Conservation (phyloP, 2,888 invertebrate genomes). For the Drosophila nr. perissopoda region DNA sequence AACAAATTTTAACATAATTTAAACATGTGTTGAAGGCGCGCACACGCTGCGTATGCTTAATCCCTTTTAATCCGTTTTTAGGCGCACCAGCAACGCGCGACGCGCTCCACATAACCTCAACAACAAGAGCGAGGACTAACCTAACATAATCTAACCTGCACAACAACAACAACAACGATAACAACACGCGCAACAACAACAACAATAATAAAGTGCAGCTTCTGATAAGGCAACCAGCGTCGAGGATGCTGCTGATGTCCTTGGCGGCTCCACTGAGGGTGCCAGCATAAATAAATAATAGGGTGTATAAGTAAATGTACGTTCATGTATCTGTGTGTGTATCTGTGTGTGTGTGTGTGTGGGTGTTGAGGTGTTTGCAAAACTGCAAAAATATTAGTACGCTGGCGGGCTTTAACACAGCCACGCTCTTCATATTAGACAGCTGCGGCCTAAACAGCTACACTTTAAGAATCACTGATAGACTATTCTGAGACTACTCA, state of each 20-base stretch:
- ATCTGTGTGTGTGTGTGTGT: conserved; percentile 9
- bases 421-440: conserved; percentile 25
- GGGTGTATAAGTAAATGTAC: conserved; percentile 47
- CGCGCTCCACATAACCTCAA: conserved; percentile 67
- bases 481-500: neutral
- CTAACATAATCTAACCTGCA: conserved; percentile 57
- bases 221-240: conserved; percentile 58
- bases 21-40: conserved; percentile 73
- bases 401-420: conserved; percentile 41
- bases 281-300: conserved; percentile 68
- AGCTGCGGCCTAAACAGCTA: conserved; percentile 12
- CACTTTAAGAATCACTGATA: neutral
- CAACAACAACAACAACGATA: conserved; percentile 39
- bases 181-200: conserved; percentile 16
- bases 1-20: conserved; percentile 80
- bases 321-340: neutral
- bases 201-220: conserved; percentile 56
- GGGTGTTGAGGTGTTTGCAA: conserved; percentile 53
- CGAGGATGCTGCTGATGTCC: conserved; percentile 35
- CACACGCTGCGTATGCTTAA: conserved; percentile 78
- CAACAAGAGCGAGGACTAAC: conserved; percentile 63
- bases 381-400: conserved; percentile 60
- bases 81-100: conserved; percentile 57
- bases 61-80: conserved; percentile 76
- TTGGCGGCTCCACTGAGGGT: conserved; percentile 59